A percentile compares a stretch with the other conserved stretches of the same genome.
phyloP scores from a whole-genome alignment of 2,113 vertebrate genomes.

The Microcebus lehilahytsara region DNA sequence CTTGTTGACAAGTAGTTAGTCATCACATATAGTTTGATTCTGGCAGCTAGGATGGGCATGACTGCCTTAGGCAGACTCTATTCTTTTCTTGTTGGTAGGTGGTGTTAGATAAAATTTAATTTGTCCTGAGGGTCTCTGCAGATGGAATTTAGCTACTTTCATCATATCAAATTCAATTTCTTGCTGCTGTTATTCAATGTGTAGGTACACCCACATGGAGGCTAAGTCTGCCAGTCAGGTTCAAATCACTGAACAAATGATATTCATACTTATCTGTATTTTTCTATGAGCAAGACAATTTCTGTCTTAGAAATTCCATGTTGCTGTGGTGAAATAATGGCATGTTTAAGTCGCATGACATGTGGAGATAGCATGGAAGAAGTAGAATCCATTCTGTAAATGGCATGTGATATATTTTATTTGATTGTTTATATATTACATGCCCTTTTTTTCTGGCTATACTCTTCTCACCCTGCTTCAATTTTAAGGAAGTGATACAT shows the following conservation, averaged over 20 bases:
- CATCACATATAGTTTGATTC: constrained; percentile 49
- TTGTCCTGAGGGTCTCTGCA: constrained; percentile 50
- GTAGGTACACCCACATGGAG: not conserved
- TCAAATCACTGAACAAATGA: constrained; percentile 25
- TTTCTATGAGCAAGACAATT: not conserved
- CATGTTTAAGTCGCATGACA: not conserved
- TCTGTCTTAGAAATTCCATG: not conserved
- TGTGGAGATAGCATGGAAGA: too few relatives aligned
- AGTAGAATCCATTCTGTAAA: not conserved
- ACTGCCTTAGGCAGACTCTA: constrained; percentile 60
- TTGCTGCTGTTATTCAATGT: constrained; percentile 44
- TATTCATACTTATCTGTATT: not conserved
- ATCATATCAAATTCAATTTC: constrained; percentile 47
- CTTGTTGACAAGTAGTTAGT: constrained; percentile 32
- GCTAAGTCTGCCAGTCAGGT: not conserved
- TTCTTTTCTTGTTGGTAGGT: constrained; percentile 64
- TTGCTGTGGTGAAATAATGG: not conserved
- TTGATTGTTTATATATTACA: not conserved
- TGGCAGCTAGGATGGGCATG: constrained; percentile 39
- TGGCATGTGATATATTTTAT: not conserved
- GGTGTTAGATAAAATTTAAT: constrained; percentile 59
- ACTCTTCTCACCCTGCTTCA: not conserved
- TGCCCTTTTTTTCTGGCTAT: not conserved
- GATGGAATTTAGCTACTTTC: constrained; percentile 55
- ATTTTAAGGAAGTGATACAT: not conserved